Base-by-base conservation (phyloP, 2,888 invertebrate species). In the Papilio gigon region DNA sequence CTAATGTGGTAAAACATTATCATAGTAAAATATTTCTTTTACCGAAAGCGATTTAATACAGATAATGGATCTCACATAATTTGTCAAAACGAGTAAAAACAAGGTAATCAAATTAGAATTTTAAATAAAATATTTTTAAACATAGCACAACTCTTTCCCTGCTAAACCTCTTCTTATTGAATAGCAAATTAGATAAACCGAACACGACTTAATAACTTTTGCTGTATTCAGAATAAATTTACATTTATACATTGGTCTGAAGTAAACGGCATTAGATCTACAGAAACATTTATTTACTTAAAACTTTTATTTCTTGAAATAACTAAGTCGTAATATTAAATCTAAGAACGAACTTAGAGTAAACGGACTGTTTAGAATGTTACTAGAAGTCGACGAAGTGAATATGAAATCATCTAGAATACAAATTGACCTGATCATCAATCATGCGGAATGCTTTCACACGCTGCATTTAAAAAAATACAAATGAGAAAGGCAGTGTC, bases 121-220 rank as follows among this genome's bases (percentile, higher is more conserved):
- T n/a, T 27, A 25, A 50, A 50, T 50, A 50, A 6, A 50, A 5
- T 17, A 27, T 56, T 30, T 56, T 56, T 56, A n/a, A 9, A 17
- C 17, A 17, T 1, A 56, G 30, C 3, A 27, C 53, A 27, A n/a
- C n/a, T 30, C n/a, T 30, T n/a, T 66, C 60, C 66, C 65, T 61
- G 14, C 27, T 62, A 44, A 63, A 68, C 64, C 70, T 64, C 69
- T 63, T 42, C 22, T 50, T 33, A 22, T 53, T 56, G 53, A 56
- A 56, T 56, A 30, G 17, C n/a, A 56, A 56, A 56, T 56, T 56
- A 30, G 30, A 56, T 56, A 30, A 56, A n/a, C n/a, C 17, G 30
- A 30, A 56, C n/a, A 30, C 27, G 30, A 30, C 30, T 56, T 56
- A 56, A 56, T 56, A 56, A 56, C 53, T 30, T 56, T 56, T 56